Conservation (phyloP, 2,113 vertebrate genomes). For the Halichoerus grypus region DNA sequence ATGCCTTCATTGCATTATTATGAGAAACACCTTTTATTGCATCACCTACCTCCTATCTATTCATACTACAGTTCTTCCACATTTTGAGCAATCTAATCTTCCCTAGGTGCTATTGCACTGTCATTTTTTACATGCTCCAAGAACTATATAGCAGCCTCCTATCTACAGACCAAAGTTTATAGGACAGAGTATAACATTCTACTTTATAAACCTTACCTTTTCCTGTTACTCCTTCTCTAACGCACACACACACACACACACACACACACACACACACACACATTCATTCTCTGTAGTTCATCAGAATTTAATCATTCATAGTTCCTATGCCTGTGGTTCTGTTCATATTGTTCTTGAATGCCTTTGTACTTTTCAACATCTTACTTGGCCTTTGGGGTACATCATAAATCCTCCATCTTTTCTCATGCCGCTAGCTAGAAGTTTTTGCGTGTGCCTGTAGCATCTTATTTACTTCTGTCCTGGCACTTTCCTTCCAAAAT, state of each 20-base stretch:
- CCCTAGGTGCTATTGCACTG: background rate
- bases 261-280: background rate
- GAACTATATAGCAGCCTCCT: background rate
- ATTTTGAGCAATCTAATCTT: background rate
- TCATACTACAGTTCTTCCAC: background rate
- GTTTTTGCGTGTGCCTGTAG: background rate
- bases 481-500: background rate
- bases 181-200: constrained; percentile 11
- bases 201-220: background rate
- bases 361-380: constrained; percentile 9
- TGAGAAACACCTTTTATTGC: background rate
- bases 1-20: background rate
- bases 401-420: background rate
- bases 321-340: constrained; percentile 31
- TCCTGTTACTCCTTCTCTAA: background rate
- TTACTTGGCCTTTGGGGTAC: background rate
- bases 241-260: background rate
- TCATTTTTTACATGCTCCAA: background rate
- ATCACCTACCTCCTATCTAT: background rate
- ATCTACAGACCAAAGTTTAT: background rate
- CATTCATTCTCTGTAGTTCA: background rate
- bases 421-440: background rate
- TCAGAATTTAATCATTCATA: constrained; percentile 34
- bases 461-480: constrained; percentile 51
- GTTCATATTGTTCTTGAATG: constrained; percentile 34